Percentiles rank a stretch among this genome's conserved stretches.
Conservation (phyloP, 2,113 vertebrate species). For the Todiramphus chloris region DNA sequence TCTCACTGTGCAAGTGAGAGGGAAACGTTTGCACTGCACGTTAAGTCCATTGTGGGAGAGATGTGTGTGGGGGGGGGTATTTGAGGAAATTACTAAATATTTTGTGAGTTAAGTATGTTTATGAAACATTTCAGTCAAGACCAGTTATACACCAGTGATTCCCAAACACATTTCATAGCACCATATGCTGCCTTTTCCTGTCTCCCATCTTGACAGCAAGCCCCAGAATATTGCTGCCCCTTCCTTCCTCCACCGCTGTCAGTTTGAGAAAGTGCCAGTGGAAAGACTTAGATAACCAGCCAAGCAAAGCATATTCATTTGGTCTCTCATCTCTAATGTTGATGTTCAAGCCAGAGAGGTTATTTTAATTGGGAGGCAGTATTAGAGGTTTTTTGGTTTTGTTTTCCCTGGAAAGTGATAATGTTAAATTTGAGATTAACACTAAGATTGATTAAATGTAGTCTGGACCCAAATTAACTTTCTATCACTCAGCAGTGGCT, state of each 20-base stretch:
- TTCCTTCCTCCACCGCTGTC: constrained; percentile 2
- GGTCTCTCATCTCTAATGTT: background rate
- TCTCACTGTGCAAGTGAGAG: background rate
- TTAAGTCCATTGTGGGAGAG: background rate
- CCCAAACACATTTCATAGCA: background rate
- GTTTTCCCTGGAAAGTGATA: background rate
- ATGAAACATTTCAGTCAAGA: background rate
- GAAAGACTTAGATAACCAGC: constrained; percentile 40
- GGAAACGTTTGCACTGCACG: background rate
- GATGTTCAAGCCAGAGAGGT: background rate
- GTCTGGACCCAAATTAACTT: background rate
- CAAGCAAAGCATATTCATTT: constrained; percentile 39
- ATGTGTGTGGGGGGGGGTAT: background rate
- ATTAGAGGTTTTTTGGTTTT: background rate
- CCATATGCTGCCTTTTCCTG: background rate
- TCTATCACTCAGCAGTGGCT: background rate
- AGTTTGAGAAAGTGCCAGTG: constrained; percentile 15
- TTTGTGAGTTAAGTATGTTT: constrained; percentile 25
- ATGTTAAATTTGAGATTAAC: constrained; percentile 9
- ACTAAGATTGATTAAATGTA: background rate
- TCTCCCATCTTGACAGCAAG: background rate
- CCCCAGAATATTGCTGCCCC: background rate
- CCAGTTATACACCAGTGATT: background rate
- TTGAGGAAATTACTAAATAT: constrained; percentile 28
- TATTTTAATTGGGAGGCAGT: constrained; percentile 13